Evolutionary conservation across 2,888 invertebrate species (phyloP).

Genomic region (Scaptomyza flava): DNA sequence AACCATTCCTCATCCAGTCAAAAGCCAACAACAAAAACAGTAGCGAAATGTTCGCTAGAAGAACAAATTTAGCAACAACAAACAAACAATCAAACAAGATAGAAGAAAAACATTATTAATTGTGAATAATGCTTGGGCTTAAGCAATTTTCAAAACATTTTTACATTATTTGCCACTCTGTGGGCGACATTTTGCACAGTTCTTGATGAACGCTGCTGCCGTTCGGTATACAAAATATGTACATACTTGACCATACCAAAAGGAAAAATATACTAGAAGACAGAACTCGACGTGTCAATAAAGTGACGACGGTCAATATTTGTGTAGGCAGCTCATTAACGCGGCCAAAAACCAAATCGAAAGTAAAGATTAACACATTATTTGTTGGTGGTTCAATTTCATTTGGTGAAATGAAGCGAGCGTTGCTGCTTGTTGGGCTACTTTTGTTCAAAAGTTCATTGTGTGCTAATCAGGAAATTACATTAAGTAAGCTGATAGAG

Average conservation of each 20-base stretch:
- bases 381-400: neutral
- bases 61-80: constrained; percentile 27
- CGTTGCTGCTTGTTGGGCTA: constrained; percentile 21
- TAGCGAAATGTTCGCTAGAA: constrained; percentile 34
- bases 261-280: neutral
- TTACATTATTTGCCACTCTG: constrained; percentile 22
- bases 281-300: constrained; percentile 34
- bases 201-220: constrained; percentile 39
- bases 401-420: constrained; percentile 32
- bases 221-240: constrained; percentile 22
- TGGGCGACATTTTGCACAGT: constrained; percentile 41
- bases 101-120: constrained; percentile 29
- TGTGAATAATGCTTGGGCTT: constrained; percentile 29
- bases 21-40: constrained; percentile 10
- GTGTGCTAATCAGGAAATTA: constrained; percentile 22
- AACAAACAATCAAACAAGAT: constrained; percentile 6
- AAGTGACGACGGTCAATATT: constrained; percentile 54
- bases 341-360: constrained; percentile 27
- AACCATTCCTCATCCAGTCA: constrained; percentile 36
- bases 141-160: constrained; percentile 38
- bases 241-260: neutral
- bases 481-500: constrained; percentile 36
- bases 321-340: constrained; percentile 50
- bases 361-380: neutral
- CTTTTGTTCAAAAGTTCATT: constrained; percentile 7